Base-by-base conservation (phyloP, 2,888 invertebrate species). In the Chymomyza fuscimana region DNA sequence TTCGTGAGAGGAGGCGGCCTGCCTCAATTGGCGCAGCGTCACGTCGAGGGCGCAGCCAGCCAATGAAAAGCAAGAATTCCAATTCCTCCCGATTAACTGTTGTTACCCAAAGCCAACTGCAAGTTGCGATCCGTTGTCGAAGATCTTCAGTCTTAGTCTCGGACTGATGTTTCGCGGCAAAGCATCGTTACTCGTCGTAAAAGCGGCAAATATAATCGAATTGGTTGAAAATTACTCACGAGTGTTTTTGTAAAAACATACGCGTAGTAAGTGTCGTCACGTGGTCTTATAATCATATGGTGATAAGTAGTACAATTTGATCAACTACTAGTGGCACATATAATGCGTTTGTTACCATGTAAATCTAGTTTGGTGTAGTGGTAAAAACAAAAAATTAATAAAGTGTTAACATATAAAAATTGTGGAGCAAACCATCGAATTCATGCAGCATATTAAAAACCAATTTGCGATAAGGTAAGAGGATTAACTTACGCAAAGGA, bases 121-220 rank as follows among this genome's bases (percentile, higher is more conserved):
- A 56, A 22, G 73, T 22, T 64, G 61, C 61, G 60, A n/a, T 25
- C 65, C 70, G 72, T 51, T 40, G 54, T 70, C 56, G 77, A 72
- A 70, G 86, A 82, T 88, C 89, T 85, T 82, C 76, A 86, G 80
- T 80, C 87, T 85, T 84, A 89, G 89, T 89, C 88, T 88, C 89
- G 87, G 89, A 88, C 86, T 87, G 89, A 86, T 88, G 86, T 82
- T 89, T 79, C 85, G 86, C 87, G 83, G 89, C 81, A 82, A 82
- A 89, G 89, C 89, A 89, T 87, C 89, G 83, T 71, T 73, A 74
- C n/a, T 2, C 52, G 83, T 40, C 52, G 83, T 40, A 56, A 19
- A 9, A 54, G 16, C 52, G 32, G 59, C 59, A 32, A 32, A 32
- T 32, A 7, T 25, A 9, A n/a, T n/a, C n/a, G 40, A 56, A 12